phyloP scores from a whole-genome alignment of 2,797 vertebrate genomes.

The Avahi laniger region DNA sequence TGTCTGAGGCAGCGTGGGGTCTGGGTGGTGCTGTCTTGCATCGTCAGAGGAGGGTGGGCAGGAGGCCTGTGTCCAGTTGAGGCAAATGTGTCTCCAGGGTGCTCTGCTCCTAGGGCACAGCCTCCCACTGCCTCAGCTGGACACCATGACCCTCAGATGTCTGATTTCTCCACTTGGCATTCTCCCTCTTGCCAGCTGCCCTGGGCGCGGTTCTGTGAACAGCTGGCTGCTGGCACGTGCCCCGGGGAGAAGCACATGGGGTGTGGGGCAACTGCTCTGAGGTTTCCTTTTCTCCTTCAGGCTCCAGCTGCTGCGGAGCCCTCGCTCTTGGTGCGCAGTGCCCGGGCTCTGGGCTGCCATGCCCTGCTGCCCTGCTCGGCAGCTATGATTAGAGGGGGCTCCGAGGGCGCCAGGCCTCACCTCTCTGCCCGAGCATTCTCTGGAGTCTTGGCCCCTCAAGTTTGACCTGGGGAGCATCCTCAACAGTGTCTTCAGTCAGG shows the following conservation, averaged over 20 bases:
- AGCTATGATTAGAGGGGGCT: background rate
- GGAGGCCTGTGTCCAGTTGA: background rate
- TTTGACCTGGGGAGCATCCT: background rate
- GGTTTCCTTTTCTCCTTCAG: background rate
- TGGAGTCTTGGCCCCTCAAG: background rate
- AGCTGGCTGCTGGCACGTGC: background rate
- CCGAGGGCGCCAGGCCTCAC: background rate
- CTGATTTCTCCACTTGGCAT: background rate
- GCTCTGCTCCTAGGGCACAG: background rate
- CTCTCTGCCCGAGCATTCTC: background rate
- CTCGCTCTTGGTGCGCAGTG: fast-evolving
- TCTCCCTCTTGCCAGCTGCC: background rate
- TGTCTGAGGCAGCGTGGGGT: fast-evolving
- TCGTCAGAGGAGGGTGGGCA: background rate
- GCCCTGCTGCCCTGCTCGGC: background rate
- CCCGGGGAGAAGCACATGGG: background rate
- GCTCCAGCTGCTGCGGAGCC: background rate
- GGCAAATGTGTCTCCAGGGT: background rate
- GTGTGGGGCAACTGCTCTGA: background rate
- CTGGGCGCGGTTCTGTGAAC: too few relatives aligned
- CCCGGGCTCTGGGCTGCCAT: background rate
- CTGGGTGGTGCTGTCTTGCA: background rate
- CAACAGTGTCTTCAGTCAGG: background rate
- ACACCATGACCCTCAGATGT: fast-evolving
- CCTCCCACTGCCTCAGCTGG: background rate